Evolutionary conservation across 2,797 vertebrate genomes (phyloP).

Genomic region (Cottoperca gobio): DNA sequence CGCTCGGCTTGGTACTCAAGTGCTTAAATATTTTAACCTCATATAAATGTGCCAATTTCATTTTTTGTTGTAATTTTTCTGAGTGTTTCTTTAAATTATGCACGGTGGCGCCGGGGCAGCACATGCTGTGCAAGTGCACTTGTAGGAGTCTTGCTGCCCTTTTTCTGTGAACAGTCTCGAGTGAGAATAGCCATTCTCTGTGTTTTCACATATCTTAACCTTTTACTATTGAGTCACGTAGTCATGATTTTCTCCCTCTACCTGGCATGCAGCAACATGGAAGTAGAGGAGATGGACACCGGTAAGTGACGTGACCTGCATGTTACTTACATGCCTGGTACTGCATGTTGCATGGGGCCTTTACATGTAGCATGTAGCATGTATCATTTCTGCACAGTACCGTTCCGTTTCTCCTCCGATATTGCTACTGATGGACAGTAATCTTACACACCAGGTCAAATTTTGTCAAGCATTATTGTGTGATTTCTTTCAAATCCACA

Average conservation of each 20-base stretch:
- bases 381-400: not conserved
- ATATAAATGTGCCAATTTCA: conserved; percentile 24
- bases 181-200: not conserved
- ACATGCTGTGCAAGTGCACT: not conserved
- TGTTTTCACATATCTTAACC: not conserved
- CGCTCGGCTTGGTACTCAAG: not conserved
- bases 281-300: conserved; percentile 80
- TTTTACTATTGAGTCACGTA: not conserved
- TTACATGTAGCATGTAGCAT: not conserved
- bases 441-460: no score
- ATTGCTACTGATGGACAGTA: no score
- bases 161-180: not conserved
- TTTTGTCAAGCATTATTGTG: no score
- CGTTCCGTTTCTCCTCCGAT: not conserved
- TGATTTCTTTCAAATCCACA: no score
- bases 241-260: conserved; percentile 48
- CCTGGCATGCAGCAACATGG: conserved; percentile 83
- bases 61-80: conserved; percentile 2
- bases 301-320: conserved; percentile 74
- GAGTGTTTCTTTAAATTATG: conserved; percentile 1
- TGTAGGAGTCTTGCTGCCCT: not conserved
- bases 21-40: conserved; percentile 22
- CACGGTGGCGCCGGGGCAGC: not conserved
- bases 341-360: conserved; percentile 18
- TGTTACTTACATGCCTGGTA: not conserved